phyloP scores from a whole-genome alignment of 2,888 invertebrate genomes.

The Tromatobia lineatoria region DNA sequence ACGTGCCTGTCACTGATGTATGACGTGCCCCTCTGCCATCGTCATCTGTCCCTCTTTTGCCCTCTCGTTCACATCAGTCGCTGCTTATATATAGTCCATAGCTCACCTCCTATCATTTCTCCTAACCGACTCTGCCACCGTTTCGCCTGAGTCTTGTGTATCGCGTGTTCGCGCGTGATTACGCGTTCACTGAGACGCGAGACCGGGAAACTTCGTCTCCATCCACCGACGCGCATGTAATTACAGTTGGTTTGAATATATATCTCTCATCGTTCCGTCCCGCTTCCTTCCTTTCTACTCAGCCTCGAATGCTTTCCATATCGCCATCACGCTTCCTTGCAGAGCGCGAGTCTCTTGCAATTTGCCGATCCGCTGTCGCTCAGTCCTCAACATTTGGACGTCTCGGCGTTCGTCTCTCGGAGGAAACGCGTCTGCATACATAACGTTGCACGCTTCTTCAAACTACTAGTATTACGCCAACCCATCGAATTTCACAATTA shows the following conservation, averaged over 20 bases:
- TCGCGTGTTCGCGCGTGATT: conserved; percentile 53
- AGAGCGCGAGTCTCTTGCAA: conserved; percentile 62
- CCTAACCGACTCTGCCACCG: conserved; percentile 3
- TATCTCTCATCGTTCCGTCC: conserved; percentile 58
- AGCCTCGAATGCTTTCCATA: conserved; percentile 4
- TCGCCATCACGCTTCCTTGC: background rate
- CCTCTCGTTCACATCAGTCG: background rate
- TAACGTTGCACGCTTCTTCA: background rate
- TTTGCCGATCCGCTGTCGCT: conserved; percentile 68
- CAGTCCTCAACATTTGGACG: background rate
- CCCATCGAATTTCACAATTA: background rate
- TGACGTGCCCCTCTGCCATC: conserved; percentile 29
- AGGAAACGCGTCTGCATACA: background rate
- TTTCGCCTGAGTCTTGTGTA: conserved; percentile 18
- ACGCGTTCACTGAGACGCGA: conserved; percentile 45
- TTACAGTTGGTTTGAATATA: conserved; percentile 75
- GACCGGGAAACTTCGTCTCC: conserved; percentile 41
- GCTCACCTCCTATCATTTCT: conserved; percentile 3
- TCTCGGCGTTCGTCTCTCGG: conserved; percentile 7
- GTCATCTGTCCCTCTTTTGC: background rate
- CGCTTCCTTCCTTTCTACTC: conserved; percentile 3
- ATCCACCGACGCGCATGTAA: conserved; percentile 66
- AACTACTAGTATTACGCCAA: background rate
- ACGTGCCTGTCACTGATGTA: conserved; percentile 43
- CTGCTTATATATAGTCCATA: background rate